These are phyloP conservation scores for Cyprinodon variegatus DNA, from an alignment of 2,113 vertebrate genomes.

Conservation along the genomic window DNA sequence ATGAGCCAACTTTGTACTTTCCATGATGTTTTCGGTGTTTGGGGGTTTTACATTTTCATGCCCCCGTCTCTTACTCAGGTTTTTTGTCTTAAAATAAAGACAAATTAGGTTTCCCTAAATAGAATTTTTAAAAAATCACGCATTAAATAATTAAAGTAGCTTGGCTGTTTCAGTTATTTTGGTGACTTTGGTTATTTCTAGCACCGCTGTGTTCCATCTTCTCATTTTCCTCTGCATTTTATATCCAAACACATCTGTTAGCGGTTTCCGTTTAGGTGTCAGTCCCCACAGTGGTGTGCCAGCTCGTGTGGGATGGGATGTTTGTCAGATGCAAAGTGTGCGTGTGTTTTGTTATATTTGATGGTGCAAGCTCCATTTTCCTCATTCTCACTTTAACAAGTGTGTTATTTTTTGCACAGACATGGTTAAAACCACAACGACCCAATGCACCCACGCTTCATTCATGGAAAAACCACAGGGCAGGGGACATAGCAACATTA, in stretches of 20 bases:
- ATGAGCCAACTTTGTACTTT: slow-evolving; percentile 38
- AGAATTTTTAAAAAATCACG: slow-evolving; percentile 60
- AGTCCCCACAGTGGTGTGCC: slow-evolving; percentile 17
- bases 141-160: slow-evolving; percentile 43
- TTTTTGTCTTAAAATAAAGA: slow-evolving; percentile 53
- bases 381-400: slow-evolving; percentile 72
- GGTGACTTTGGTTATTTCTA: slow-evolving; percentile 62
- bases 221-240: slow-evolving; percentile 43
- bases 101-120: slow-evolving; percentile 50
- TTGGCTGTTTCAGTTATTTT: slow-evolving; percentile 61
- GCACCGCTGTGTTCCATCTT: slow-evolving; percentile 43
- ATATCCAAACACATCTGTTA: slow-evolving; percentile 44
- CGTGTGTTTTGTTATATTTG: slow-evolving; percentile 40
- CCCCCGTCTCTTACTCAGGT: slow-evolving; percentile 34
- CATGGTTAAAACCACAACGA: slow-evolving; percentile 71
- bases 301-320: slow-evolving; percentile 9
- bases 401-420: slow-evolving; percentile 75
- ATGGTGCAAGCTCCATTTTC: slow-evolving; percentile 52
- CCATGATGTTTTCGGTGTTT: slow-evolving; percentile 39
- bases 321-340: slow-evolving; percentile 25
- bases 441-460: slow-evolving; percentile 62
- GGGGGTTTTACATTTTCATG: slow-evolving; percentile 56
- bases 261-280: slow-evolving; percentile 22
- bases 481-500: slow-evolving; percentile 48
- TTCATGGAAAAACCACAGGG: slow-evolving; percentile 55